Conservation (phyloP, 2,888 invertebrate genomes). For the Meloe dianella region DNA sequence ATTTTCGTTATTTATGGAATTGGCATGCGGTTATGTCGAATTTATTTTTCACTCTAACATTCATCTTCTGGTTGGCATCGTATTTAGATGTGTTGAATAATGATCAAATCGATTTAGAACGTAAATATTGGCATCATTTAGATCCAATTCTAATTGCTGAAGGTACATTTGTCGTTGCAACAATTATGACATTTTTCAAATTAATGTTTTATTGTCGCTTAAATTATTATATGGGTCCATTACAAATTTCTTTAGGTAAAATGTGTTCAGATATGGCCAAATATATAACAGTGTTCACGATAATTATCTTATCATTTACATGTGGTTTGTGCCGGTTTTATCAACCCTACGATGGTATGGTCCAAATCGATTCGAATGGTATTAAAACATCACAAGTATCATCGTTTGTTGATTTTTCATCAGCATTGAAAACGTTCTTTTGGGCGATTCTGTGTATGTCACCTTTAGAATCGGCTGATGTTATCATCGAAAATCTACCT, state of each 20-base stretch:
- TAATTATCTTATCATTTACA: slow-evolving; percentile 67
- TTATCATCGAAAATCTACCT: slow-evolving; percentile 68
- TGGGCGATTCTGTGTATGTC: slow-evolving; percentile 76
- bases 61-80: slow-evolving; percentile 68
- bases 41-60: slow-evolving; percentile 65
- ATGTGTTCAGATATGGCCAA: slow-evolving; percentile 72
- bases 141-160: slow-evolving; percentile 72
- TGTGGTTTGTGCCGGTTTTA: slow-evolving; percentile 69
- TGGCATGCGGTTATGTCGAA: slow-evolving; percentile 69
- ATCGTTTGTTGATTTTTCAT: slow-evolving; percentile 66
- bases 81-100: slow-evolving; percentile 61
- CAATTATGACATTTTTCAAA: slow-evolving; percentile 70
- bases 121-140: slow-evolving; percentile 70
- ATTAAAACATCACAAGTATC: slow-evolving; percentile 65
- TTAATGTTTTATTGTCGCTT: slow-evolving; percentile 69
- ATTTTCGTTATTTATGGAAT: slow-evolving; percentile 67
- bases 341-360: slow-evolving; percentile 68
- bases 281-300: slow-evolving; percentile 67
- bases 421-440: slow-evolving; percentile 70
- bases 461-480: slow-evolving; percentile 69
- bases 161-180: slow-evolving; percentile 70
- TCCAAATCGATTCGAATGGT: slow-evolving; percentile 60
- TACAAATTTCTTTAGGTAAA: slow-evolving; percentile 71
- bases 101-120: slow-evolving; percentile 62
- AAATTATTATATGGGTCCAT: slow-evolving; percentile 69